Evolutionary conservation across 2,797 vertebrate genomes (phyloP), one percentile per base, ranked within the genome.

Genomic region (Danio tinwini): DNA sequence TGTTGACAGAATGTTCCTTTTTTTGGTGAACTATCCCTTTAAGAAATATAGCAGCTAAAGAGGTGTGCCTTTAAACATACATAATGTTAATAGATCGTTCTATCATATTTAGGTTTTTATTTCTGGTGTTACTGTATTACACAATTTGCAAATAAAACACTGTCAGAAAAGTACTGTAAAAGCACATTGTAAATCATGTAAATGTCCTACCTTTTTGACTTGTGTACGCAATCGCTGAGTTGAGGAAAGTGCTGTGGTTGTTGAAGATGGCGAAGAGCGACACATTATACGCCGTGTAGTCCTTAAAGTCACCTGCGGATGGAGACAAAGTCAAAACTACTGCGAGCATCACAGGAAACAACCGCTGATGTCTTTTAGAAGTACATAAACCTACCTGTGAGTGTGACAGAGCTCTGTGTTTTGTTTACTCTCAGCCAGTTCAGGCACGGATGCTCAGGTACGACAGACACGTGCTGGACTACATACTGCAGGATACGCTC

Each of bases 381-480:
- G 0, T 12, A 65, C 50, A 64, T 2, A 82, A 12, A 88, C 88
- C 44, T 6, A 94, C 94, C 93, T 90, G 78, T 81, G 19, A 94
- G 78, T 58, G 42, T 59, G 13, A 42, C 83, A 6, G 64, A 0
- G 10, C 19, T 87, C 17, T 82, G 75, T 14, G 4, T 89, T 59
- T 82, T 76, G 11, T 86, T 63, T 8, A 92, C 88, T 88, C 84
- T 92, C 47, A 91, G 65, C 93, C 94, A 95, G 75, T 91, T 85
- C 77, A 93, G 90, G 42, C 80, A 80, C 53, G 52, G 37, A 14
- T 63, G 75, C 6, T 21, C n/a, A n/a, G 47, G 50, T 78, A 39
- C 88, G n/a, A 53, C 76, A 67, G 86, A 52, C 84, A 91, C 91
- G 75, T 89, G 87, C 71, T 94, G 91, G 21, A 94, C 86, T 42